Evolutionary conservation across 2,113 vertebrate species (phyloP).

Genomic region (Oryctolagus cuniculus): DNA sequence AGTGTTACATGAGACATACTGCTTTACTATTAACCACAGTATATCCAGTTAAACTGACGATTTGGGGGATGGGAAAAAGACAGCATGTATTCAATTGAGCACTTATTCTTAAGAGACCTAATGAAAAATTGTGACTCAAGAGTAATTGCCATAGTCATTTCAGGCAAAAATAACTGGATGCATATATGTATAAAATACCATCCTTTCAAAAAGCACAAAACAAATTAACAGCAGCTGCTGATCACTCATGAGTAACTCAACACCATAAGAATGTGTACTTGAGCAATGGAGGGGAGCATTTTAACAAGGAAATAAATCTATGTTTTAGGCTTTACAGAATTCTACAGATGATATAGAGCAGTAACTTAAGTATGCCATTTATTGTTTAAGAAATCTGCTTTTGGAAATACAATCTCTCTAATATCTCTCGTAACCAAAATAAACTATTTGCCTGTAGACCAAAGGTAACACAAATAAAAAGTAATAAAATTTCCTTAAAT

Average conservation of each 20-base stretch:
- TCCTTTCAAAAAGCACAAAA: constrained; percentile 26
- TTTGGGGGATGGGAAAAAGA: not conserved
- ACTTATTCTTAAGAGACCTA: not conserved
- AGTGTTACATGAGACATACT: accelerated
- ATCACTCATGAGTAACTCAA: constrained; percentile 47
- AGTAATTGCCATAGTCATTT: not conserved
- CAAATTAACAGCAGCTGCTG: constrained; percentile 64
- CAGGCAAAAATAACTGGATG: not conserved
- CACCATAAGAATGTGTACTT: not conserved
- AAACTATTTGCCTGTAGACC: not conserved
- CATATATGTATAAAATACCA: not conserved
- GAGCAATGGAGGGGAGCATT: constrained; percentile 58
- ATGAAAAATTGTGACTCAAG: constrained; percentile 19
- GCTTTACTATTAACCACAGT: not conserved
- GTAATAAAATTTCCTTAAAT: not conserved
- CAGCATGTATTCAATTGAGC: not conserved
- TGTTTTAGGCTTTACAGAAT: constrained; percentile 20
- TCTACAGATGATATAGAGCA: constrained; percentile 19
- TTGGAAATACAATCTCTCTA: not conserved
- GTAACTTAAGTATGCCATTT: not conserved
- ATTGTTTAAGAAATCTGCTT: not conserved
- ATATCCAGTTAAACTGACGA: not conserved
- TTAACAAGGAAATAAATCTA: constrained; percentile 67
- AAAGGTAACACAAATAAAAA: not conserved
- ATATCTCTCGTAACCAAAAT: not conserved